These are phyloP conservation scores for Scelioninae gen. 1 DNA, from an alignment of 2,888 invertebrate genomes.

Conservation along the genomic window DNA sequence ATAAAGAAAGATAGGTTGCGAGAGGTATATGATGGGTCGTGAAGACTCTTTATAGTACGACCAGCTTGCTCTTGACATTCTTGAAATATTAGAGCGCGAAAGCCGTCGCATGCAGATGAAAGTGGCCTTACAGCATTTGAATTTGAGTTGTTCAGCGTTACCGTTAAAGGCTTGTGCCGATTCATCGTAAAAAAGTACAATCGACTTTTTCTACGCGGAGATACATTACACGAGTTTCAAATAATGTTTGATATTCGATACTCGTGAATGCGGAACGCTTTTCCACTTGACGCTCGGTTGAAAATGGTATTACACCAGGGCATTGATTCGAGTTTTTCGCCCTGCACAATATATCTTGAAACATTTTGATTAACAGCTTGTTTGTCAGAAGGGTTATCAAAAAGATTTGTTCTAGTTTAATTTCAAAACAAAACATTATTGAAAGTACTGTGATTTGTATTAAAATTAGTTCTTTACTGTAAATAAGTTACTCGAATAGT, in stretches of 20 bases:
- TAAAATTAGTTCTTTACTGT: too few relatives aligned
- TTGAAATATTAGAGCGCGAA: conserved; percentile 80
- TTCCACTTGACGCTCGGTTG: conserved; percentile 8
- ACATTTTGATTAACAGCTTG: too few relatives aligned
- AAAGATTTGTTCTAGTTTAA: too few relatives aligned
- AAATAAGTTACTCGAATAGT: too few relatives aligned
- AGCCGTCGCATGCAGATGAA: conserved; percentile 78
- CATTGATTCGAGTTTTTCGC: conserved; percentile 1
- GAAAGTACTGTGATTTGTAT: too few relatives aligned
- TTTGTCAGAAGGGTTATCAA: too few relatives aligned
- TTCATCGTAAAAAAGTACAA: conserved; percentile 57
- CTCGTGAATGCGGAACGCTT: conserved; percentile 27
- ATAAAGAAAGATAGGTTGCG: conserved; percentile 4
- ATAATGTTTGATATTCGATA: conserved; percentile 58
- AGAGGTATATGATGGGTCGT: conserved; percentile 67
- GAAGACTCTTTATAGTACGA: conserved; percentile 73
- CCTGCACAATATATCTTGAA: too few relatives aligned
- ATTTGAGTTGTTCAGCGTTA: conserved; percentile 54
- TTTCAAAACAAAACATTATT: too few relatives aligned
- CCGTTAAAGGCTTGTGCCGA: conserved; percentile 56
- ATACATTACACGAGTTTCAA: conserved; percentile 47
- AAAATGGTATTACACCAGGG: conserved; percentile 21
- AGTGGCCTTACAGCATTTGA: conserved; percentile 64
- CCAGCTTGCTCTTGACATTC: conserved; percentile 77
- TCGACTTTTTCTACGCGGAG: conserved; percentile 51